These are phyloP conservation scores for Cricetomys ansorgei DNA, from an alignment of 2,113 vertebrate genomes.

Conservation along the genomic window DNA sequence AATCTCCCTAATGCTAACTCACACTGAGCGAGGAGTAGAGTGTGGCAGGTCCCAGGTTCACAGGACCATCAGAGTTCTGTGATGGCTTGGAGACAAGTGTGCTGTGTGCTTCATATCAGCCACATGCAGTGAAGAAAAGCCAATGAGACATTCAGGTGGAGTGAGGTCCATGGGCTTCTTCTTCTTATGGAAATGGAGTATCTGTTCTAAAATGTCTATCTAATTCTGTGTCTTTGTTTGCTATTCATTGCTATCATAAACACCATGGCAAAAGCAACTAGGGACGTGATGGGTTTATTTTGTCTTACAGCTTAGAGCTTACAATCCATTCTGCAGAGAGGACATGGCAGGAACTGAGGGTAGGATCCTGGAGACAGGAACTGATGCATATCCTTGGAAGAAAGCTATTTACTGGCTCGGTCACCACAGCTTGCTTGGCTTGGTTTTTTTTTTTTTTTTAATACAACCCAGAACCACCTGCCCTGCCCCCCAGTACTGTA, in stretches of 20 bases:
- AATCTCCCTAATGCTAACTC: background rate
- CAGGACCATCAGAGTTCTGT: background rate
- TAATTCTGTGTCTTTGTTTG: background rate
- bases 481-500: background rate
- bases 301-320: background rate
- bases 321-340: background rate
- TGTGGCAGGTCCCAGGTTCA: background rate
- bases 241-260: background rate
- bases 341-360: background rate
- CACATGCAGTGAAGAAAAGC: background rate
- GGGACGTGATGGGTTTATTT: background rate
- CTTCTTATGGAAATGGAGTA: background rate
- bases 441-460: background rate
- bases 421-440: background rate
- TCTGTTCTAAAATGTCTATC: background rate
- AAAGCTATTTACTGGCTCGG: background rate
- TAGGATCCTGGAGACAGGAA: background rate
- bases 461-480: background rate
- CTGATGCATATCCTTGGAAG: background rate
- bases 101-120: background rate
- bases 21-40: background rate
- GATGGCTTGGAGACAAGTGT: background rate
- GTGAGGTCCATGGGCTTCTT: background rate
- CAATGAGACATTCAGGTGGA: background rate
- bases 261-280: background rate